These are phyloP conservation scores for Calidris pugnax DNA, from an alignment of 2,113 vertebrate species.

Conservation along the genomic window DNA sequence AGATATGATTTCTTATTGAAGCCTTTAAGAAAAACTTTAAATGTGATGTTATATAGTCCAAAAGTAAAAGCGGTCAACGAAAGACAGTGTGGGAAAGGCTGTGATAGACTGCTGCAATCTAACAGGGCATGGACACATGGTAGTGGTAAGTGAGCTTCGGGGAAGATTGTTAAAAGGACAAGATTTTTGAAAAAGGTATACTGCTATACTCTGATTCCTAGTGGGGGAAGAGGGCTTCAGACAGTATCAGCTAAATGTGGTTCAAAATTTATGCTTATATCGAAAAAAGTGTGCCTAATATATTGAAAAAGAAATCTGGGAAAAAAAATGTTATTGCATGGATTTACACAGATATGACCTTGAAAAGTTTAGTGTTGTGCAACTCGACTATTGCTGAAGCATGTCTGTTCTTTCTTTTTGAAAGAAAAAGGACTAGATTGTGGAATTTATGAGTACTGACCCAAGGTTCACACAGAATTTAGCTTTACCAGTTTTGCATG, in stretches of 20 bases:
- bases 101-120: not conserved
- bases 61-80: not conserved
- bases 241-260: not conserved
- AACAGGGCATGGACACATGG: not conserved
- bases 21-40: not conserved
- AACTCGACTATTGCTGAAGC: not conserved
- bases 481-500: not conserved
- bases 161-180: not conserved
- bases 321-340: not conserved
- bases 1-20: not conserved
- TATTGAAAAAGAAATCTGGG: not conserved
- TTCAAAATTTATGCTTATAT: not conserved
- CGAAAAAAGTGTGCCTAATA: not conserved
- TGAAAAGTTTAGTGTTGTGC: not conserved
- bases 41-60: not conserved
- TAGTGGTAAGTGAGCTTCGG: accelerated
- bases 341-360: not conserved
- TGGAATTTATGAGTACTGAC: not conserved
- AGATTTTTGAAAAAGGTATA: not conserved
- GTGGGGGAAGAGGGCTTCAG: not conserved
- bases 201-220: not conserved
- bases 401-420: not conserved
- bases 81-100: not conserved
- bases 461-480: not conserved
- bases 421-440: not conserved